Percentiles rank a stretch among this genome's conserved stretches.
phyloP scores from a whole-genome alignment of 2,113 vertebrate species.

The Callopanchax toddi region DNA sequence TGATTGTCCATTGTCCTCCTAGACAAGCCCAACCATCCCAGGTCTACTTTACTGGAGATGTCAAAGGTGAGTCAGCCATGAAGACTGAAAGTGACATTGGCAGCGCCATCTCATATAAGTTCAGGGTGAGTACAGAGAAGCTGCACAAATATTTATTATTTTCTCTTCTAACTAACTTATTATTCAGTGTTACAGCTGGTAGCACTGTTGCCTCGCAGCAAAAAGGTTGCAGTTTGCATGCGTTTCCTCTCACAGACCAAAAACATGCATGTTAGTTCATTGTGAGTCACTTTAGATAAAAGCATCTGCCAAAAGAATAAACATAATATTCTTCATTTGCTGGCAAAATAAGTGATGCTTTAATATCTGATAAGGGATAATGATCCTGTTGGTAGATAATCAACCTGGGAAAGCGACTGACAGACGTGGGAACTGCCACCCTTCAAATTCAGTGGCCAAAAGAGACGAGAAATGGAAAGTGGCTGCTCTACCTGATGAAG shows the following conservation, averaged over 20 bases:
- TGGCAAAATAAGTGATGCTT: background rate
- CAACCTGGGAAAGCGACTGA: conserved; percentile 89
- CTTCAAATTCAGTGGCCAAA: conserved; percentile 92
- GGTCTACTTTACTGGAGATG: conserved; percentile 85
- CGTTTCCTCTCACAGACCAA: too few relatives aligned
- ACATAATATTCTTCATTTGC: background rate
- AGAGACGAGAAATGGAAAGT: conserved; percentile 81
- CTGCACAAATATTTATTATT: background rate
- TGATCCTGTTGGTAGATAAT: conserved; percentile 81
- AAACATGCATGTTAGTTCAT: too few relatives aligned
- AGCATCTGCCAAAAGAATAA: too few relatives aligned
- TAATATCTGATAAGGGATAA: background rate
- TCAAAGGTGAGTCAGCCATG: conserved; percentile 83
- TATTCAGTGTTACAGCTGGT: too few relatives aligned
- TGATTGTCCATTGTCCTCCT: conserved; percentile 6
- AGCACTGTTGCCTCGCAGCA: too few relatives aligned
- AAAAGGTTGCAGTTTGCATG: too few relatives aligned
- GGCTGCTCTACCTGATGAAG: conserved; percentile 91
- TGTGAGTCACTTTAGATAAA: too few relatives aligned
- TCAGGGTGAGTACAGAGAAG: conserved; percentile 84
- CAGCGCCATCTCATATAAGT: conserved; percentile 88
- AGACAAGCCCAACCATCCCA: conserved; percentile 93
- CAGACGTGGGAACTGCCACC: conserved; percentile 82
- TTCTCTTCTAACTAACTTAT: background rate
- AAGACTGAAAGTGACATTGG: conserved; percentile 88